Evolutionary conservation across 2,888 invertebrate species (phyloP).

Genomic region (Gasteruption jaculator): DNA sequence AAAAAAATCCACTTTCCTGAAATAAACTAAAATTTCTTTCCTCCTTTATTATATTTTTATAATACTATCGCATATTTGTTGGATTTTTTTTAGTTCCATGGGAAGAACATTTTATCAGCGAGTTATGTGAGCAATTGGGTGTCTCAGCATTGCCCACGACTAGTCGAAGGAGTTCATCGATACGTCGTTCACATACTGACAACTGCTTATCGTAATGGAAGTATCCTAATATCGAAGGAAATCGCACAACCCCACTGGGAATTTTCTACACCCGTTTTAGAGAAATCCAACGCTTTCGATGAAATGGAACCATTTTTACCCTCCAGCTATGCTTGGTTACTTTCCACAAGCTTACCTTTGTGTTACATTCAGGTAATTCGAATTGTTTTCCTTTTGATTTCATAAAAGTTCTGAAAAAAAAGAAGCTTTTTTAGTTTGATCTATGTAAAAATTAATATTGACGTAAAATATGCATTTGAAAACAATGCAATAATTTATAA

Average conservation of each 20-base stretch:
- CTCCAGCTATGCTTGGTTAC: conserved; percentile 66
- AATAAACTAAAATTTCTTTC: neutral
- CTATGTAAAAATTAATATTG: too few species aligned
- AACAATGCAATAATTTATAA: too few species aligned
- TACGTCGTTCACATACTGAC: conserved; percentile 60
- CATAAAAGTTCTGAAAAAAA: neutral
- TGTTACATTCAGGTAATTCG: conserved; percentile 48
- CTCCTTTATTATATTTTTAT: too few species aligned
- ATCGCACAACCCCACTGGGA: conserved; percentile 56
- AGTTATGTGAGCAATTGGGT: conserved; percentile 81
- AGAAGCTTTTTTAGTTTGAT: too few species aligned
- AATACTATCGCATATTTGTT: neutral
- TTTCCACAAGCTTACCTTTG: conserved; percentile 64
- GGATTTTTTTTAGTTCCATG: conserved; percentile 61
- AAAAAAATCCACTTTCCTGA: neutral
- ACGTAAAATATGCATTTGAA: too few species aligned
- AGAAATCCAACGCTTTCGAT: conserved; percentile 33
- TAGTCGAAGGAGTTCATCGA: conserved; percentile 73
- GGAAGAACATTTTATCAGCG: conserved; percentile 68
- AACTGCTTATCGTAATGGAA: conserved; percentile 56
- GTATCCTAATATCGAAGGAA: conserved; percentile 37
- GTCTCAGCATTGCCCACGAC: conserved; percentile 70
- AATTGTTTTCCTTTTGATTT: too few species aligned
- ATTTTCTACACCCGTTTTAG: conserved; percentile 72
- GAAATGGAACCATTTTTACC: conserved; percentile 54